Percentiles rank a stretch among this genome's conserved stretches.
Conservation (phyloP, 92 coral and sea anemone species). For the Micromussa lordhowensis region DNA sequence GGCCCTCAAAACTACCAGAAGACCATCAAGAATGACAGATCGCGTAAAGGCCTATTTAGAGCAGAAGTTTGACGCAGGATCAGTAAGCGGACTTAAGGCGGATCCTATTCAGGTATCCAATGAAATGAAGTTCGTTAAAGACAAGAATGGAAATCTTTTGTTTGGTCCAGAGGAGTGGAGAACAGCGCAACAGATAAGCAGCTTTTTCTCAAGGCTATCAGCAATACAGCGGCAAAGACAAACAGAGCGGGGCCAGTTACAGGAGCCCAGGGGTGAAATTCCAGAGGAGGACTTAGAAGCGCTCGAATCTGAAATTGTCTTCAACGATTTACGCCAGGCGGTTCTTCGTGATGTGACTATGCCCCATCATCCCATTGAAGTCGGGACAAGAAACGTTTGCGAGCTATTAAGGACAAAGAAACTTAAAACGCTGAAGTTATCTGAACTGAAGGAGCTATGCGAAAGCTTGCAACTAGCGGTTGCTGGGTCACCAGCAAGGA, state of each 20-base stretch:
- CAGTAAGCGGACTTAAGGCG: constrained; percentile 29
- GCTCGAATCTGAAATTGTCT: constrained; percentile 25
- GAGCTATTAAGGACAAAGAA: too few relatives aligned
- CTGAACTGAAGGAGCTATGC: constrained; percentile 36
- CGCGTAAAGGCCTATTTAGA: constrained; percentile 34
- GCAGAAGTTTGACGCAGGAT: constrained; percentile 41
- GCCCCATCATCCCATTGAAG: too few relatives aligned
- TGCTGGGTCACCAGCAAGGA: constrained; percentile 27
- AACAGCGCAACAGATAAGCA: constrained; percentile 39
- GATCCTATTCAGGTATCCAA: constrained; percentile 35
- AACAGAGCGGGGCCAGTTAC: background rate
- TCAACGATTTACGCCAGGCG: too few relatives aligned
- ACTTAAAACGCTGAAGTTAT: constrained; percentile 29
- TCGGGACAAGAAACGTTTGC: too few relatives aligned
- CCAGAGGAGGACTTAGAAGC: constrained; percentile 38
- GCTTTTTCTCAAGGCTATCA: constrained; percentile 44
- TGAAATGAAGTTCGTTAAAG: constrained; percentile 44
- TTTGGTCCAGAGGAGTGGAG: constrained; percentile 55
- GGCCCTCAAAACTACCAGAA: constrained; percentile 45
- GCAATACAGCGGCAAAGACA: constrained; percentile 34
- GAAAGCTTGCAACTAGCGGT: background rate
- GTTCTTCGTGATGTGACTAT: too few relatives aligned
- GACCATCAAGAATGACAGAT: constrained; percentile 36
- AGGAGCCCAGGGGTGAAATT: background rate
- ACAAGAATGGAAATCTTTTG: too few relatives aligned